Conservation (phyloP, 2,113 vertebrate genomes). For the Octodon degus region DNA sequence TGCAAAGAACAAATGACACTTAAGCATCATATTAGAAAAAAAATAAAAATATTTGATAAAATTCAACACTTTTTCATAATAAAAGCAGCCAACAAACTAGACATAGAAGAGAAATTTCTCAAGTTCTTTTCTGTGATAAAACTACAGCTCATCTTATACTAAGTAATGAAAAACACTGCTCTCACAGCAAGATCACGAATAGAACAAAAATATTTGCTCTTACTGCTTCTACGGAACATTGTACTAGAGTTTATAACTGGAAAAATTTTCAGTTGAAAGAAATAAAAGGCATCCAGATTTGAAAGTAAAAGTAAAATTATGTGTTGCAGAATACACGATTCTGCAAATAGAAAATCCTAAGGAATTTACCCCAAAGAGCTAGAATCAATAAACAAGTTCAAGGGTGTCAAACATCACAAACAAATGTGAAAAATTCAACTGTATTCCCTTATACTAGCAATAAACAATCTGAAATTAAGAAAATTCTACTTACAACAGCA, state of each 20-base stretch:
- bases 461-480: not conserved
- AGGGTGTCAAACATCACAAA: not conserved
- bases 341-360: not conserved
- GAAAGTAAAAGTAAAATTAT: slow-evolving; percentile 9
- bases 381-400: not conserved
- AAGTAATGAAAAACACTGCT: not conserved
- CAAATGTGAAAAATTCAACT: slow-evolving; percentile 16
- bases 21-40: not conserved
- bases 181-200: not conserved
- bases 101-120: not conserved
- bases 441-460: not conserved
- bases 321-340: not conserved
- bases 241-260: not conserved
- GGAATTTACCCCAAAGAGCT: not conserved
- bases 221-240: not conserved
- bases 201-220: not conserved
- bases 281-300: not conserved
- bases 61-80: not conserved
- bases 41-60: not conserved
- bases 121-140: not conserved
- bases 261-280: not conserved
- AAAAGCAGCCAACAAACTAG: not conserved
- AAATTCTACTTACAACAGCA: not conserved
- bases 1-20: not conserved
- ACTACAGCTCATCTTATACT: not conserved